A percentile compares a stretch with the other conserved stretches of the same genome.
Conservation (phyloP, 2,888 invertebrate species). For the Apamea anceps region DNA sequence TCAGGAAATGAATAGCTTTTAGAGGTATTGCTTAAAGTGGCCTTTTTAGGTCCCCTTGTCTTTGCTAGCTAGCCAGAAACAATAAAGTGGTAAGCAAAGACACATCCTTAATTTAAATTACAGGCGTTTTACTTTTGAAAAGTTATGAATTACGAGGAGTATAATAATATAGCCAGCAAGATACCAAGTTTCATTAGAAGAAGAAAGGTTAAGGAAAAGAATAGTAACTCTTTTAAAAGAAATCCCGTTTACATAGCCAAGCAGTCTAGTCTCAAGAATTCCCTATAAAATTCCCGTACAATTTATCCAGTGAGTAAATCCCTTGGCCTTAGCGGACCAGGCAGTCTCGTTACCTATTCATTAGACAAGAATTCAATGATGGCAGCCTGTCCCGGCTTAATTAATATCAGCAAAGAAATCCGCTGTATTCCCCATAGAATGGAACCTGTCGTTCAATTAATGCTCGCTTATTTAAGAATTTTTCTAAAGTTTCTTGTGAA, state of each 20-base stretch:
- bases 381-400: conserved; percentile 45
- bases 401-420: conserved; percentile 55
- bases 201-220: not conserved
- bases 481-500: conserved; percentile 12
- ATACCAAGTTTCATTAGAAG: not conserved
- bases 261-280: not conserved
- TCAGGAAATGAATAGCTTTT: too few relatives aligned
- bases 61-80: not conserved
- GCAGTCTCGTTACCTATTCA: conserved; percentile 57
- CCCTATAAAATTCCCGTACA: conserved; percentile 19
- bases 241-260: conserved; percentile 4
- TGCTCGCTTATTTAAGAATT: conserved; percentile 37
- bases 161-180: not conserved
- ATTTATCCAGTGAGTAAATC: conserved; percentile 39
- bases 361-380: conserved; percentile 50
- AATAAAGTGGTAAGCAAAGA: not conserved
- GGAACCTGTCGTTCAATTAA: conserved; percentile 47
- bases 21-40: too few relatives aligned
- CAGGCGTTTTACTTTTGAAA: not conserved
- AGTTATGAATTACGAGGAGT: not conserved
- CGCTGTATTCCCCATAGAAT: conserved; percentile 48
- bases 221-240: not conserved
- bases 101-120: not conserved
- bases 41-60: not conserved
- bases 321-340: conserved; percentile 19